A percentile compares a stretch with the other conserved stretches of the same genome.
Evolutionary conservation across 2,797 vertebrate genomes (phyloP).

Genomic region (Antrozous pallidus): DNA sequence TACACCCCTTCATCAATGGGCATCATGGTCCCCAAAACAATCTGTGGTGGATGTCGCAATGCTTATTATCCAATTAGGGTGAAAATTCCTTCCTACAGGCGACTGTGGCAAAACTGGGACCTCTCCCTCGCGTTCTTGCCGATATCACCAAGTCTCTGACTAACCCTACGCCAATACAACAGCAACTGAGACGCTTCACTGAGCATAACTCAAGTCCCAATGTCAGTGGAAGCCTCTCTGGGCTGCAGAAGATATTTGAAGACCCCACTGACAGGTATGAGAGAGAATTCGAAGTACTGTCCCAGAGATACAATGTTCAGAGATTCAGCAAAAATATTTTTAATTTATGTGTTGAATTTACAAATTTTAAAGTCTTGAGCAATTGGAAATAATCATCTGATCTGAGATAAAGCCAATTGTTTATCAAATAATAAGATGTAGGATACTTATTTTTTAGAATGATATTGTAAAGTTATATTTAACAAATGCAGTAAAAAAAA

Average conservation of each 20-base stretch:
- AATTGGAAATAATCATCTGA: constrained; percentile 50
- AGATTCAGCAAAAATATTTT: constrained; percentile 39
- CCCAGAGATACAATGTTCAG: not conserved
- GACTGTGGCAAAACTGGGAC: constrained; percentile 95
- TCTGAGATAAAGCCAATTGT: not conserved
- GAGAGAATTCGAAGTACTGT: not conserved
- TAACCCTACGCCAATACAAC: constrained; percentile 89
- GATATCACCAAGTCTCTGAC: constrained; percentile 92
- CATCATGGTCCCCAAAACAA: constrained; percentile 77
- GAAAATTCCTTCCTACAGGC: constrained; percentile 99
- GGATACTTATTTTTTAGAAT: constrained; percentile 34
- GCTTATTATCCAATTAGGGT: constrained; percentile 92
- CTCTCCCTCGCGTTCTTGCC: constrained; percentile 94
- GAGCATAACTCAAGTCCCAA: constrained; percentile 91
- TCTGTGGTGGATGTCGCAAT: constrained; percentile 82
- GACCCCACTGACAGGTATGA: constrained; percentile 91
- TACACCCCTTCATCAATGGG: constrained; percentile 82
- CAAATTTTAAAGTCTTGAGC: constrained; percentile 57
- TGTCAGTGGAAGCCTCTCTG: constrained; percentile 92
- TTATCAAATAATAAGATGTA: constrained; percentile 18
- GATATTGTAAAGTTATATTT: not conserved
- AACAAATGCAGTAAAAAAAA: not conserved
- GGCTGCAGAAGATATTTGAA: constrained; percentile 95
- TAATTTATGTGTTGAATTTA: constrained; percentile 44
- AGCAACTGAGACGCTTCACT: constrained; percentile 89